Evolutionary conservation across 2,113 vertebrate genomes (phyloP), one percentile per base, ranked within the genome.

Genomic region (Chinchilla lanigera): DNA sequence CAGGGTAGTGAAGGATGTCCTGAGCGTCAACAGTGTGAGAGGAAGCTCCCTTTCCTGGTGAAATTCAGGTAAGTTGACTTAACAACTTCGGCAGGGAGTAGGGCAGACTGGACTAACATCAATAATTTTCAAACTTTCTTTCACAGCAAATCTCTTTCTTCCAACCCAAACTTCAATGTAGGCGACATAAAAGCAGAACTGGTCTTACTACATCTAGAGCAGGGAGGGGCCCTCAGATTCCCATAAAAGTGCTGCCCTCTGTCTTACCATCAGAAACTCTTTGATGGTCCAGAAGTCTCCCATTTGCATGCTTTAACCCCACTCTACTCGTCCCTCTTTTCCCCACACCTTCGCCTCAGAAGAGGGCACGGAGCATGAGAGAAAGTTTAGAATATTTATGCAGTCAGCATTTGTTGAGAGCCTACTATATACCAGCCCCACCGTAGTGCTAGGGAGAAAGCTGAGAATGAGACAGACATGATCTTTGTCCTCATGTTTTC

Each of bases 291-390:
- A 41, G 69, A 60, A 81, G 19, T 1, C 20, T 86, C 67, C 26
- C 41, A 10, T 14, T 84, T 54, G 8, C 41, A 11, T 30, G 13
- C 22, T 50, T 84, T 30, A 65, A 30, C 8, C 9, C 26, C 28
- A 8, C 4, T 80, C 17, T 38, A 13, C 28, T 6, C 9, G 1
- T 7, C 5, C 5, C 11, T 3, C 58, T 6, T 6, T 20, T 3
- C 41, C 44, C 20, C 5, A 17, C 8, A 33, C 8, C 2, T 16
- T 44, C 17, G 3, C 20, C 30, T 8, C 33, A 67, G n/a, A 58
- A 89, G 28, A 50, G 56, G 20, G 26, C 6, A 35, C 7, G 30
- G 44, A 58, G 4, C 54, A 10, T 1, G 38, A 41, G 63, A 69
- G 56, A 69, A 85, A 41, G n/a, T 84, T 19, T 78, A 44, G 73